Evolutionary conservation across 2,888 invertebrate genomes (phyloP), one percentile per base, ranked within the genome.

Genomic region (Drosophila bunnanda): DNA sequence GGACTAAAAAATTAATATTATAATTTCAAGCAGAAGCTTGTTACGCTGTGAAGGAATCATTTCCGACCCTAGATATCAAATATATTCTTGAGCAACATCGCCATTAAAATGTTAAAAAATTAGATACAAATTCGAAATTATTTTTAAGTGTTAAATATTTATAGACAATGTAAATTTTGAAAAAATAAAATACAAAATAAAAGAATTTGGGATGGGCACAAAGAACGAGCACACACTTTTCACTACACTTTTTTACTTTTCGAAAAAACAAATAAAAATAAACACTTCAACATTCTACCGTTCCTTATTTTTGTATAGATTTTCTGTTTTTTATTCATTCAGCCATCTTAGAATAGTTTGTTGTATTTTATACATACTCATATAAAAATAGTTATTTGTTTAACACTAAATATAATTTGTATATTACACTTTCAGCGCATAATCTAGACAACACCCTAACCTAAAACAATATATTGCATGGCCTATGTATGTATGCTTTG

Each of bases 391-490:
- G 56, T 77, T 75, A 41, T 75, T 76, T 67, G 62, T 68, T 65
- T 77, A 68, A 43, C 28, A 70, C 77, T 71, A 76, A 66, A 80
- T 55, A 65, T 74, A 34, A 44, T 50, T 20, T 50, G 32, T 50
- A 72, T 65, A 36, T 74, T 66, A 75, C 58, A 75, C 59, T 61
- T 66, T 75, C 34, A 68, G 67, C 67, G 56, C 56, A 65, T 74
- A 50, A 55, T 62, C 76, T 83, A 79, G 78, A 82, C 76, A 88
- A 86, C 83, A 88, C 83, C 83, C 80, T 88, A 88, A 55, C 57
- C 87, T 88, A 88, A 86, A 82, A 86, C 86, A 82, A 86, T 67
- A 56, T 78, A 83, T 82, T 83, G 78, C 78, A 81, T 78, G 76
- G 65, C 55, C 66, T 55, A 67, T 48, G 34, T 46, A 38, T 46